Conservation (phyloP, 92 coral and sea anemone species). For the Muricea muricata region DNA sequence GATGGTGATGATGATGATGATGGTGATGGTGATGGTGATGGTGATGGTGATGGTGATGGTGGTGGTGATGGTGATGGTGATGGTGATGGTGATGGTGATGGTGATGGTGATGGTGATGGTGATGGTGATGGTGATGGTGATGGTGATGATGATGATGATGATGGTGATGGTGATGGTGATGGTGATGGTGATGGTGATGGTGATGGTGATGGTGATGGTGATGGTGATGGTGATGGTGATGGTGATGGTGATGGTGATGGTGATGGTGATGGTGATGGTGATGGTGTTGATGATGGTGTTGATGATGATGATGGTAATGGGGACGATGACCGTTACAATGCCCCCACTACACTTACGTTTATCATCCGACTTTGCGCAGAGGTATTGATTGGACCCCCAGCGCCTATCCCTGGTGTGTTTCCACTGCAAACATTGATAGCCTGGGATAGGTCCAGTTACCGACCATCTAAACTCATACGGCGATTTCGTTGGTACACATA, state of each 20-base stretch:
- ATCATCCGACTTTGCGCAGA: constrained; percentile 23
- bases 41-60: not conserved
- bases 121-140: not conserved
- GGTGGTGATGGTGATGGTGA: not conserved
- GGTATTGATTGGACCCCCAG: not conserved
- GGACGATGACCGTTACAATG: no score
- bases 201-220: not conserved
- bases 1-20: not conserved
- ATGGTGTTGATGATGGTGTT: no score
- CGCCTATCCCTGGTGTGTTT: constrained; percentile 3
- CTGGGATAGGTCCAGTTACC: constrained; percentile 4
- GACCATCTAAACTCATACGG: constrained; percentile 70
- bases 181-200: not conserved
- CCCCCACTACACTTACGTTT: constrained; percentile 39
- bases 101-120: no score
- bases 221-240: no score
- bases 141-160: not conserved
- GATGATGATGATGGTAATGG: no score
- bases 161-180: not conserved
- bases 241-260: no score
- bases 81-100: not conserved
- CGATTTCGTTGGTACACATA: constrained; percentile 70
- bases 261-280: no score
- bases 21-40: not conserved
- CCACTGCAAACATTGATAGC: constrained; percentile 63